Evolutionary conservation across 2,888 invertebrate species (phyloP).

Genomic region (Limulus polyphemus): DNA sequence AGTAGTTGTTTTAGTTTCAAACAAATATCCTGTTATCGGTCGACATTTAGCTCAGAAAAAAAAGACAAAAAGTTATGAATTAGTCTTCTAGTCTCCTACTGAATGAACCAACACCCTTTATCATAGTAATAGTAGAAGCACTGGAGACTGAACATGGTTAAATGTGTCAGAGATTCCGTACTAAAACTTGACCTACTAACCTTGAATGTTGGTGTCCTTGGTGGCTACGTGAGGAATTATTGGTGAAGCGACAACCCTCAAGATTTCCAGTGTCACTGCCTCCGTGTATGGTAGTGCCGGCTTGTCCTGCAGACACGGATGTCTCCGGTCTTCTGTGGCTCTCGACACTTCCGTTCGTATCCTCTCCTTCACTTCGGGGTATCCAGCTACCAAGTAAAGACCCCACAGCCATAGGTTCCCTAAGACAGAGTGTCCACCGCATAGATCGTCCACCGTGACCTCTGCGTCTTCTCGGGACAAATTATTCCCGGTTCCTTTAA

Average conservation of each 20-base stretch:
- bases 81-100: no score
- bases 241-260: conserved; percentile 67
- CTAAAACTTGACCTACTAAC: conserved; percentile 32
- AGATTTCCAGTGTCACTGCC: conserved; percentile 64
- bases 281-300: conserved; percentile 61
- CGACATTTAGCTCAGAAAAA: no score
- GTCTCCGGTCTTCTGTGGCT: conserved; percentile 29
- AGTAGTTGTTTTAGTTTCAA: no score
- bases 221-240: conserved; percentile 82
- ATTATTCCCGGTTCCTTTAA: conserved; percentile 9
- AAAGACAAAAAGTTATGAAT: no score
- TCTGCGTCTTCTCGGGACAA: conserved; percentile 18
- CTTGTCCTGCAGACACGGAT: conserved; percentile 46
- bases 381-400: conserved; percentile 45
- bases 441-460: conserved; percentile 47
- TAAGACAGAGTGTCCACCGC: conserved; percentile 77
- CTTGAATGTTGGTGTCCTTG: conserved; percentile 55
- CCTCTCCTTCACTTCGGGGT: conserved; percentile 48
- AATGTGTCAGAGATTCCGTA: conserved; percentile 25
- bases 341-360: conserved; percentile 48
- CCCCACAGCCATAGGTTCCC: conserved; percentile 65
- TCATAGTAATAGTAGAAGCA: no score
- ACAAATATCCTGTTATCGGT: no score
- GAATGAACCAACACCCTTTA: no score
- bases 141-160: not conserved